These are phyloP conservation scores for Marmota monax DNA, from an alignment of 2,113 vertebrate genomes.

Conservation along the genomic window DNA sequence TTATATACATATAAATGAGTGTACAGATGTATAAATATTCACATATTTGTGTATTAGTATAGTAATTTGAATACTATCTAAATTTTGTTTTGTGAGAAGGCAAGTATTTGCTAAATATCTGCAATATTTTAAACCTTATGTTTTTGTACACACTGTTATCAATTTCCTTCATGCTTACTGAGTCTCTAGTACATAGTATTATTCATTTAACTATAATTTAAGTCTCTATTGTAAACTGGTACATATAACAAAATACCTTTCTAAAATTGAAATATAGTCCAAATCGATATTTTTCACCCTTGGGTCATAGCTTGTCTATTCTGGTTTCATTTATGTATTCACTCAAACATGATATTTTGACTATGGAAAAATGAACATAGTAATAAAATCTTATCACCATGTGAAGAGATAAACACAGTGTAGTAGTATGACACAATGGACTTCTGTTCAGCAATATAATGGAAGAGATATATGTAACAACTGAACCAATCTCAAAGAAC, in stretches of 20 bases:
- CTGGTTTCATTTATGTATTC: not conserved
- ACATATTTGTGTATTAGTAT: not conserved
- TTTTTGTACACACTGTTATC: conserved; percentile 10
- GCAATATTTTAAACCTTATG: not conserved
- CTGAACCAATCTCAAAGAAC: not conserved
- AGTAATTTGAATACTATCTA: conserved; percentile 13
- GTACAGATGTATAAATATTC: not conserved
- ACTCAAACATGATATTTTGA: not conserved
- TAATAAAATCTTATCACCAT: not conserved
- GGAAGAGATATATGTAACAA: not conserved
- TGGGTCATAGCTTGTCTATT: not conserved
- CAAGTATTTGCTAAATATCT: conserved; percentile 4
- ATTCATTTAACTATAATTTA: conserved; percentile 40
- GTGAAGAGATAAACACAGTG: not conserved
- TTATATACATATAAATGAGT: not conserved
- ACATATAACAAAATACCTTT: not conserved
- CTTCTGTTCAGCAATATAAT: conserved; percentile 1
- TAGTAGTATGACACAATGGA: not conserved
- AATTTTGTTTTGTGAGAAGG: not conserved
- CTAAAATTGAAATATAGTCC: conserved; percentile 17
- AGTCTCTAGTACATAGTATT: not conserved
- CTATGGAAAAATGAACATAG: not conserved
- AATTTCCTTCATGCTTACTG: not conserved
- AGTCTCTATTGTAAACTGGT: not conserved
- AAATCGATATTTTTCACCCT: conserved; percentile 32